Base-by-base conservation (phyloP, 1,140 invertebrate species). In the Drosophila triauraria region DNA sequence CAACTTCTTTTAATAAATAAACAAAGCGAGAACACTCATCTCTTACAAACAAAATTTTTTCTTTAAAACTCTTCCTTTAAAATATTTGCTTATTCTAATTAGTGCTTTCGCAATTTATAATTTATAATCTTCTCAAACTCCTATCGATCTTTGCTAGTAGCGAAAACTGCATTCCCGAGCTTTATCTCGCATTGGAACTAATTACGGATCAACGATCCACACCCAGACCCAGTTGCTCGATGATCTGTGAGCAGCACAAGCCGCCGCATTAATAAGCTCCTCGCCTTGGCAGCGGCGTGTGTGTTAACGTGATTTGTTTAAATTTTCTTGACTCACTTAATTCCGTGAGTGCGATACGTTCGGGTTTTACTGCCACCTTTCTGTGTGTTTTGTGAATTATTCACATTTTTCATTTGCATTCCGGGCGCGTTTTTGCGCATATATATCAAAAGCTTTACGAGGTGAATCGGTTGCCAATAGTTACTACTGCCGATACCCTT, bases 381-480 rank as follows among this genome's bases (percentile, higher is more conserved):
- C 54, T 25, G 47, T 43, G 40, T 53, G 57, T 51, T 64, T 60
- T 53, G 43, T 42, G 40, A 67, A 27, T 69, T 53, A 62, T 61
- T 43, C 23, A 25, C 60, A 38, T 50, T 64, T 56, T 80, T 44
- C 65, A 80, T 88, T 88, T 84, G 70, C 85, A 88, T 88, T 83
- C 85, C 46, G 48, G 13, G 13, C 74, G 59, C 80, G 81, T 75
- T 79, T 79, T 59, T 46, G 51, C 10, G 57, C 27, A 42, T 59
- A 58, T 78, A 40, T 62, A 50, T 50, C 43, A 64, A 70, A 75
- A 38, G 38, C 47, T 87, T 84, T 71, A 69, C 87, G 60, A 75
- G 83, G 42, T 54, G 61, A 77, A 35, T 47, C 53, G n/a, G 48
- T 54, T 70, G 48, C 48, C 48, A 70, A 68, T 46, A 65, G 17